Evolutionary conservation across 2,888 invertebrate species (phyloP).

Genomic region (Dynastes maya): DNA sequence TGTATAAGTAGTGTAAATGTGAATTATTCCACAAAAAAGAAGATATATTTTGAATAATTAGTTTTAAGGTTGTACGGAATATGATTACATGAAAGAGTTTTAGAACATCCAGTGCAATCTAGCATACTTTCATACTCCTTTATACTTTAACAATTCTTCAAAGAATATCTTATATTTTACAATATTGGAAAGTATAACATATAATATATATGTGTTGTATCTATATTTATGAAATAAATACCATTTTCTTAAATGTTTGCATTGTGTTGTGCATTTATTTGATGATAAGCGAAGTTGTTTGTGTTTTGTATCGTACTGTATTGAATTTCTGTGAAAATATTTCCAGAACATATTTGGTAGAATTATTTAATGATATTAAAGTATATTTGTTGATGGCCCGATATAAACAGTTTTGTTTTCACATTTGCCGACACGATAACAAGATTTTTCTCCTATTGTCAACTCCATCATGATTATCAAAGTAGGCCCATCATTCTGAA

Average conservation of each 20-base stretch:
- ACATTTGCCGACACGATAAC: too few relatives aligned
- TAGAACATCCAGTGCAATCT: conserved; percentile 9
- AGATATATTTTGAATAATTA: conserved; percentile 42
- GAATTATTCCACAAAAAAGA: conserved; percentile 30
- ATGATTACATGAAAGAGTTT: conserved; percentile 21
- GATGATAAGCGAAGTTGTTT: too few relatives aligned
- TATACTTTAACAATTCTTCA: conserved; percentile 20
- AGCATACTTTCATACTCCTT: conserved; percentile 23
- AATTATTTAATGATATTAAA: too few relatives aligned
- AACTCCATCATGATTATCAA: too few relatives aligned
- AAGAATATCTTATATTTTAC: conserved; percentile 29
- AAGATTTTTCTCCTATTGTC: too few relatives aligned
- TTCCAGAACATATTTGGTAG: too few relatives aligned
- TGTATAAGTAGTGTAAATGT: conserved; percentile 34
- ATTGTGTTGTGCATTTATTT: neutral
- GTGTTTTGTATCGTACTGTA: too few relatives aligned
- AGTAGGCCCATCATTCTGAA: too few relatives aligned
- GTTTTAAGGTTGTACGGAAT: conserved; percentile 18
- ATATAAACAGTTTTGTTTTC: too few relatives aligned
- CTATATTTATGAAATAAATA: conserved; percentile 16
- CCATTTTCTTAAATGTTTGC: neutral
- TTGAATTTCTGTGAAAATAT: too few relatives aligned
- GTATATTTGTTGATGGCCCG: too few relatives aligned
- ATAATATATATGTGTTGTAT: conserved; percentile 31
- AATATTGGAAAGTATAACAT: conserved; percentile 4